Evolutionary conservation across 92 coral and sea anemone genomes (phyloP), one percentile per base, ranked within the genome.

Genomic region (Palythoa grandis): DNA sequence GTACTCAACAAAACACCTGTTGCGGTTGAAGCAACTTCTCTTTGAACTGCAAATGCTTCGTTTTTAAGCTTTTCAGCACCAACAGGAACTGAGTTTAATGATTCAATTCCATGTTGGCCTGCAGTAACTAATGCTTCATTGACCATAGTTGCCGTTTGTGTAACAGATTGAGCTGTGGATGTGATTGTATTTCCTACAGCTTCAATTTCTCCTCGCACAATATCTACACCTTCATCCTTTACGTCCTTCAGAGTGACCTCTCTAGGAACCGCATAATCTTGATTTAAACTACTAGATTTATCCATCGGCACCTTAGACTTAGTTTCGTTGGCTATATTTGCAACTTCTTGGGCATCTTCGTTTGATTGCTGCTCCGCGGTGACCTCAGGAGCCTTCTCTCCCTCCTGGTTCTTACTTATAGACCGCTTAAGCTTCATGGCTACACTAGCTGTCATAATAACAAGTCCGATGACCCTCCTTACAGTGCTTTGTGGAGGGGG

Each of bases 381-480:
- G 17, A 11, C 53, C 38, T 70, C 82, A 43, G 78, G 14, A 29
- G 39, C 88, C 53, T 48, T 61, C 15, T 86, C 79, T 54, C 83
- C 91, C 35, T 93, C 80, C 52, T 77, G 69, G 48, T 52, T 85
- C 71, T 87, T 88, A 12, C 67, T 77, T 73, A 83, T 80, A 19
- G 88, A 86, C 77, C 78, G 89, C 82, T 78, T 90, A 6, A 94
- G 54, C 87, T 91, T 93, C n/a, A 90, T 86, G 25, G 74, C 84
- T 37, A 94, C 76, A 52, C 93, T 92, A 29, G 88, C 93, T 23
- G 88, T 92, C 58, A 94, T 52, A 11, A 94, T 74, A 37, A 87
- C 91, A 43, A 94, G 87, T 79, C 95, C 95, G 73, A 92, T 80
- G 29, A 90, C 92, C 75, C 90, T 94, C 50, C 88, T 77, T 63